These are phyloP conservation scores for Orthosia gothica DNA, from an alignment of 2,888 invertebrate species.

Conservation along the genomic window DNA sequence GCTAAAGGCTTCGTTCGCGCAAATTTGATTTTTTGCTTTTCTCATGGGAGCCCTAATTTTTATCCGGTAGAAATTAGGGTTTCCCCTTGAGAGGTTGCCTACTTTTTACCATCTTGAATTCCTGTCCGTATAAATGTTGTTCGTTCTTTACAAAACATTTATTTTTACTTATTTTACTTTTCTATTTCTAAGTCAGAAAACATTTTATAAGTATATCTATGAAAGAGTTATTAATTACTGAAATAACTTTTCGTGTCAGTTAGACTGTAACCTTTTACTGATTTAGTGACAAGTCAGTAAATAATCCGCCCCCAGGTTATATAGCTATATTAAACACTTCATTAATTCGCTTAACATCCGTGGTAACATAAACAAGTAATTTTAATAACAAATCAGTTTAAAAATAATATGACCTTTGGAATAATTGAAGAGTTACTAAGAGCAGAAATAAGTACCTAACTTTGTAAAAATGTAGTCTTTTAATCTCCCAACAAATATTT, in stretches of 20 bases:
- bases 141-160: slow-evolving; percentile 27
- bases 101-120: slow-evolving; percentile 58
- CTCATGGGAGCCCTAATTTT: slow-evolving; percentile 62
- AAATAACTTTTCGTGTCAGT: slow-evolving; percentile 2
- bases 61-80: slow-evolving; percentile 60
- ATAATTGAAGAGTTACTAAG: neutral
- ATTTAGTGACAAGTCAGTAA: slow-evolving; percentile 28
- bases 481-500: slow-evolving; percentile 20
- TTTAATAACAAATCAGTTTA: slow-evolving; percentile 18
- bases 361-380: slow-evolving; percentile 4
- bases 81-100: slow-evolving; percentile 47
- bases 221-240: neutral
- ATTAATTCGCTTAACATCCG: slow-evolving; percentile 8
- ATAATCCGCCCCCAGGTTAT: slow-evolving; percentile 3
- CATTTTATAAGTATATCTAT: neutral
- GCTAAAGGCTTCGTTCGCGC: slow-evolving; percentile 29
- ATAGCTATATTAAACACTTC: slow-evolving; percentile 2
- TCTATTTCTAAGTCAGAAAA: neutral
- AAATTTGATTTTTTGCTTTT: slow-evolving; percentile 50
- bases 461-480: slow-evolving; percentile 2
- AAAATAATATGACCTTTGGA: slow-evolving; percentile 17
- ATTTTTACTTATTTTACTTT: neutral
- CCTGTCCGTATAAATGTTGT: slow-evolving; percentile 43
- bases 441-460: neutral
- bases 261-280: neutral